Evolutionary conservation across 2,888 invertebrate species (phyloP), one percentile per base, ranked within the genome.

Genomic region (Pristionchus exspectatus): DNA sequence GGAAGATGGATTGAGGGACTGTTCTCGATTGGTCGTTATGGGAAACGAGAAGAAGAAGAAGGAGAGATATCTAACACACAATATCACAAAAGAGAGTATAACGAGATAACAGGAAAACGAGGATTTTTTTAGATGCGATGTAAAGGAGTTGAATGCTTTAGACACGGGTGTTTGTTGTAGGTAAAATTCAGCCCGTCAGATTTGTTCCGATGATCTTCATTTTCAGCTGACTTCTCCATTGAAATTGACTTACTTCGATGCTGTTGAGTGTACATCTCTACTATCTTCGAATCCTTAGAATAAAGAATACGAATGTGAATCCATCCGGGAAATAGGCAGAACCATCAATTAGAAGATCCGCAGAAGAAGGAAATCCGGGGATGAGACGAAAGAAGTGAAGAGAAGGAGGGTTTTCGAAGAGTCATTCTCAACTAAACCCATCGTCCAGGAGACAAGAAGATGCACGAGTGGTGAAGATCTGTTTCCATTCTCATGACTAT

Each of bases 21-120:
- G 77, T 77, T 77, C 77, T 44, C 77, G 77, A 16, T 77, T 38
- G 77, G 77, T 77, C 38, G 77, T 30, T 24, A 77, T 44, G 83
- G 83, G 83, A 83, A 30, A 83, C 54, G 56, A 56, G 30, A 30
- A 83, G 54, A 10, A 16, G 77, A 10, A 44, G 77, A 33, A 38
- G 38, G 74, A 33, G 83, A 83, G 83, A 83, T 56, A 56, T 54
- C 27, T 12, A 50, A 44, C 33, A 83, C 30, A 38, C 27, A 5
- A 83, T 27, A 77, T 44, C 38, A 44, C 44, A 44, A 77, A 77
- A 12, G 69, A 77, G 77, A 77, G 77, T n/a, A 77, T 44, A 77
- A 30, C 69, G 69, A 77, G 77, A 77, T 38, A 77, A 24, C 24
- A 77, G 77, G 44, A 44, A 72, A 16, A 72, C 33, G 69, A 16